These are phyloP conservation scores for Unio pictorum DNA, from an alignment of 2,888 invertebrate genomes.

Conservation along the genomic window DNA sequence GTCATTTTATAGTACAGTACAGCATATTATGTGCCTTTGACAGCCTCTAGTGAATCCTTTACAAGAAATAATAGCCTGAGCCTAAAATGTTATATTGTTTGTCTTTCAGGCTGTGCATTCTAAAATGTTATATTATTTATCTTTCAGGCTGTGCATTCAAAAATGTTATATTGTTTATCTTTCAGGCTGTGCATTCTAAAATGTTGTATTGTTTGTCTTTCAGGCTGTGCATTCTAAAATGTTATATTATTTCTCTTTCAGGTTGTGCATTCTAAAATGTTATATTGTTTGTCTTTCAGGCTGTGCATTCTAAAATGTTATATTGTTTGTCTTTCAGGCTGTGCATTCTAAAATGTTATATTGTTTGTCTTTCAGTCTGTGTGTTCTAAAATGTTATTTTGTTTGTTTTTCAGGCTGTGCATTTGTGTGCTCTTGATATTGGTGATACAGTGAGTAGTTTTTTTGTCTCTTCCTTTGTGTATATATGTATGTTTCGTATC, in stretches of 20 bases:
- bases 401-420: slow-evolving; percentile 79
- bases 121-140: slow-evolving; percentile 6
- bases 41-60: too few relatives aligned
- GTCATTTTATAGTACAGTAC: too few relatives aligned
- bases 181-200: neutral
- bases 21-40: too few relatives aligned
- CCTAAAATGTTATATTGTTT: too few relatives aligned
- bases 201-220: slow-evolving; percentile 17
- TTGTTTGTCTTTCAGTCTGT: slow-evolving; percentile 77
- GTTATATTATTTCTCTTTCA: too few relatives aligned
- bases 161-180: too few relatives aligned
- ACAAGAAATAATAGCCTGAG: too few relatives aligned
- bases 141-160: slow-evolving; percentile 82
- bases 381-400: slow-evolving; percentile 75
- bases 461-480: too few relatives aligned
- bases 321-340: too few relatives aligned
- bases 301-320: slow-evolving; percentile 79
- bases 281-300: slow-evolving; percentile 71
- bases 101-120: neutral
- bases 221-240: slow-evolving; percentile 82
- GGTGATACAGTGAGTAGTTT: slow-evolving; percentile 88
- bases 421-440: slow-evolving; percentile 91
- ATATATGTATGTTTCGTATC: too few relatives aligned
- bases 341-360: neutral
- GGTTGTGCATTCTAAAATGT: neutral